Evolutionary conservation across 2,113 vertebrate genomes (phyloP), one percentile per base, ranked within the genome.

Genomic region (Tricholaema leucomelas): DNA sequence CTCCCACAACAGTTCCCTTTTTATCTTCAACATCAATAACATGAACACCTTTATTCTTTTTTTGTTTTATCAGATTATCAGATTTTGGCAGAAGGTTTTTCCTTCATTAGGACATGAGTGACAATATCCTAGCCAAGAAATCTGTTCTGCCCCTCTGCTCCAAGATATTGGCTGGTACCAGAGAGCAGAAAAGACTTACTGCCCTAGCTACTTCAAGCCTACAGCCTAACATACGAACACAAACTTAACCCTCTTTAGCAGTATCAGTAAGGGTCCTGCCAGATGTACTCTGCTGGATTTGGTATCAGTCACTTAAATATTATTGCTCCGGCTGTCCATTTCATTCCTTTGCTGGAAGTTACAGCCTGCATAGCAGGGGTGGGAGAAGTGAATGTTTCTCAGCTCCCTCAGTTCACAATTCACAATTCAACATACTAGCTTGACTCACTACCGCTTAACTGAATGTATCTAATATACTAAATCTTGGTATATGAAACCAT

Each of bases 271-370:
- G 25, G n/a, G 8, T 42, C 14, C 71, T 67, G 67, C 55, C 31
- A 94, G 72, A 82, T 46, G 60, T 73, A 85, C 36, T 85, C 55
- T 31, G 55, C 21, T 77, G 46, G 79, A 82, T 80, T 94, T 82
- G 76, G 23, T n/a, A 80, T 73, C 65, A 70, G 40, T 65, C 59
- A 70, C 76, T 90, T 66, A 79, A 71, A 75, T 11, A 23, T 33
- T 69, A 67, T 76, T 82, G 64, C 71, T 88, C 59, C 2, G 25
- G 58, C 71, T 89, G 85, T 66, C 36, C 28, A 55, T 23, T 44
- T 76, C 21, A 67, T 19, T 52, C 11, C 44, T 91, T 79, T 91
- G 60, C 67, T 35, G 35, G 78, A 91, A 31, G 63, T 76, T 76
- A 69, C 1, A 0, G 28, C n/a, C 35, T 76, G 40, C 19, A 27